phyloP scores from a whole-genome alignment of 2,113 vertebrate genomes.

The Cochlearius cochlearius region DNA sequence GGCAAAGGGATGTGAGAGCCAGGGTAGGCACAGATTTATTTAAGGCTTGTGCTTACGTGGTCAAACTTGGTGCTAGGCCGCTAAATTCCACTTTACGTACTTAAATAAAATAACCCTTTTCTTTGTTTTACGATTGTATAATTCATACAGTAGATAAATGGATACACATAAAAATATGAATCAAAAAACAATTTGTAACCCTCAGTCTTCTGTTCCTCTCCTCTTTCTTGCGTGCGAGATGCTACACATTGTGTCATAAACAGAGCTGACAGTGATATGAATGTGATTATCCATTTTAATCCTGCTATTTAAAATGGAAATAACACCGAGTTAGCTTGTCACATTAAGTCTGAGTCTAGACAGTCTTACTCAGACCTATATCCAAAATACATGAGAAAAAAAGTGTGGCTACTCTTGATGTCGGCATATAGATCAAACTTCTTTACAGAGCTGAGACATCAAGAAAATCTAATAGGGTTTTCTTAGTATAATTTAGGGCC shows the following conservation, averaged over 20 bases:
- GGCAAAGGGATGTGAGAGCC: background rate
- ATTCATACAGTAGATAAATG: background rate
- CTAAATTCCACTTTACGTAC: background rate
- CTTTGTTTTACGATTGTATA: background rate
- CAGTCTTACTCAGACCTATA: background rate
- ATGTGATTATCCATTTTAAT: background rate
- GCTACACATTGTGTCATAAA: background rate
- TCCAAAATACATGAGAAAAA: background rate
- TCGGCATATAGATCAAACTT: background rate
- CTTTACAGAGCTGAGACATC: background rate
- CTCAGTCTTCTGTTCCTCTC: background rate
- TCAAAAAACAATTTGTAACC: fast-evolving
- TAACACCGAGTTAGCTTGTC: background rate
- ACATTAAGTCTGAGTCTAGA: background rate
- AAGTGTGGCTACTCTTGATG: background rate
- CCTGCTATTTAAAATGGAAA: background rate
- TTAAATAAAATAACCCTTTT: background rate
- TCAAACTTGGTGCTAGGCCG: background rate
- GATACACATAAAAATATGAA: background rate
- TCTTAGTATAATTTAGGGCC: background rate
- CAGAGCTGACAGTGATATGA: background rate
- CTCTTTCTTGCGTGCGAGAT: background rate
- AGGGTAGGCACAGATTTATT: background rate
- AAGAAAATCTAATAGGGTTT: background rate
- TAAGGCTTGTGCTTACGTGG: background rate